phyloP scores from a whole-genome alignment of 2,888 invertebrate genomes.

The Tetramorium bicarinatum region DNA sequence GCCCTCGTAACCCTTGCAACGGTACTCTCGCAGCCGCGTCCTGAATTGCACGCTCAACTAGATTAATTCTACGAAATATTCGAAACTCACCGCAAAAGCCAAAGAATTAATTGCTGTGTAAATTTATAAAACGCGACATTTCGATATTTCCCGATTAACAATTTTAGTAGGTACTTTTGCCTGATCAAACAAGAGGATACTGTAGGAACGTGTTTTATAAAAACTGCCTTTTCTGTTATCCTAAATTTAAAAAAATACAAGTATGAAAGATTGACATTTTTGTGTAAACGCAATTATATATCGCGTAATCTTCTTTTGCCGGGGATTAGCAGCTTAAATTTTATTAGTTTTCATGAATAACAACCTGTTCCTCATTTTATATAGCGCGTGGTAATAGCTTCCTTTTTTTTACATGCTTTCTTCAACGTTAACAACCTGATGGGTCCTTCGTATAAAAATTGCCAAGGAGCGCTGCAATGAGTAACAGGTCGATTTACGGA shows the following conservation, averaged over 20 bases:
- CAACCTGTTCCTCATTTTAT: conserved; percentile 1
- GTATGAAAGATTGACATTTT: background rate
- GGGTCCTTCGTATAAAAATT: conserved; percentile 10
- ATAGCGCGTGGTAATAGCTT: background rate
- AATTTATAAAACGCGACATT: background rate
- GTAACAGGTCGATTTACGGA: conserved; percentile 30
- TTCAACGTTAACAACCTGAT: background rate
- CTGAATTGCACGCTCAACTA: conserved; percentile 23
- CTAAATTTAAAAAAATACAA: background rate
- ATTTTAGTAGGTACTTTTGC: background rate
- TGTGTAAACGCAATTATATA: background rate
- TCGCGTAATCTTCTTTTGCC: background rate
- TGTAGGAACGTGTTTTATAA: background rate
- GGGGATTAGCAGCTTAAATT: background rate
- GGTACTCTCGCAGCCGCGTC: conserved; percentile 19
- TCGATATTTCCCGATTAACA: conserved; percentile 6
- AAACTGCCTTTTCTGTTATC: background rate
- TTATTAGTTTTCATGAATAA: conserved; percentile 6
- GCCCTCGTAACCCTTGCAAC: conserved; percentile 35
- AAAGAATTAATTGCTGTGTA: conserved; percentile 18
- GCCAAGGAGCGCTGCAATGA: conserved; percentile 4
- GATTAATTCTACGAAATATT: conserved; percentile 65
- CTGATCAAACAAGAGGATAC: background rate
- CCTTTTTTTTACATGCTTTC: background rate
- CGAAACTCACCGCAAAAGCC: conserved; percentile 59